Base-by-base conservation (phyloP, 2,113 vertebrate species). In the Bambusicola thoracicus region DNA sequence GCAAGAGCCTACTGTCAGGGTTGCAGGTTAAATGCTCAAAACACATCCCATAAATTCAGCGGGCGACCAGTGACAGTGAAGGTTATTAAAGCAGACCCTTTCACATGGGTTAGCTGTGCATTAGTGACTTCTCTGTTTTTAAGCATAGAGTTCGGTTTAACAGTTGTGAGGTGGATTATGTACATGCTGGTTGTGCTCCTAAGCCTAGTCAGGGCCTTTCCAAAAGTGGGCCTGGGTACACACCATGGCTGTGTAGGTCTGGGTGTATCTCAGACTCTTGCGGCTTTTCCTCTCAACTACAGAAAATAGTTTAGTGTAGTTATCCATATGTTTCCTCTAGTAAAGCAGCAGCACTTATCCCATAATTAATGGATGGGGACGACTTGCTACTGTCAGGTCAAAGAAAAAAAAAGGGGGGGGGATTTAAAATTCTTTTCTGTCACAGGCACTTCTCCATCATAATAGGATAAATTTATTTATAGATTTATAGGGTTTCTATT, bases 201-300 rank as follows among this genome's bases (percentile, higher is more conserved):
- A 27, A 1, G 3, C 27, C 24, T 27, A 43, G 30, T 34, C 46
- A 59, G 56, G 24, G 32, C 49, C 72, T 81, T 67, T 27, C 27
- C 59, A 83, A 49, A 44, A 49, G 32, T 11, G 3, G 12, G 8
- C 15, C 65, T 46, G 76, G 36, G 21, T 67, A 34, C 3, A 13
- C 0, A 1, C 1, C 0, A 27, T 30, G 41, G 66, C 21, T 1
- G 0, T 8, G 6, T 16, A 29, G 72, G 6, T 29, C 30, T 58
- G 56, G 41, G 30, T 48, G 34, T 20, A n/a, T 63, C 3, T 1
- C 17, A 62, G 38, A 2, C 32, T 34, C 30, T 34, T n/a, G 10
- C 0, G 0, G 30, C 17, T 43, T 91, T 69, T 81, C 56, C 46
- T 85, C 51, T 75, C 46, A 69, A 0, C 7, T 78, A 43, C 25